Base-by-base conservation (phyloP, 2,113 vertebrate species). In the Neogale vison region DNA sequence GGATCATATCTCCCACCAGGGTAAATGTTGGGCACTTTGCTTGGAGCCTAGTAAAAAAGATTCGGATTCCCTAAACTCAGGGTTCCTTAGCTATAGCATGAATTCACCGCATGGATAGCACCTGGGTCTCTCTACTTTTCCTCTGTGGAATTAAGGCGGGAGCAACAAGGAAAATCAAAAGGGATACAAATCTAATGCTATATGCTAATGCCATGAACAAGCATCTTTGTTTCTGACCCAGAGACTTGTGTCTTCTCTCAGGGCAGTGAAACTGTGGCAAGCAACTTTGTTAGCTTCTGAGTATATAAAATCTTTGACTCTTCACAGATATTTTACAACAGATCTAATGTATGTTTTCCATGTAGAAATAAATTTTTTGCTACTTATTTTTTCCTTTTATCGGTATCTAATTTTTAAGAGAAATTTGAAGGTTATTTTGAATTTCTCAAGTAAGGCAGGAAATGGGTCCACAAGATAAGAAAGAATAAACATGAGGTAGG, bases 131-230 rank as follows among this genome's bases (percentile, higher is more conserved):
- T 83, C 18, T 20, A 26, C 12, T 18, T 50, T 1, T 4, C 21
- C 10, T 11, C n/a, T 92, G 45, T 13, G 24, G 3, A 61, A 29
- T 11, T 23, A 18, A 18, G 23, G 11, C 61, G 17, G 8, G 42
- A 31, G 8, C 15, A 47, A 7, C 7, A 29, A 15, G 36, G 10
- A 57, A 86, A 74, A 65, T 31, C 8, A 31, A 71, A 15, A 18
- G 5, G 1, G 50, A 8, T 21, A 7, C 3, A 1, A 55, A 45
- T 3, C 6, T 31, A 12, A 15, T 4, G 10, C 34, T 79, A 4
- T 45, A 8, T 83, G 5, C 39, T 76, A 67, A 3, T 47, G 12
- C n/a, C 12, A 12, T 17, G 18, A 63, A 11, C 39, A 34, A 39
- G 65, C 9, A 2, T 9, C 34, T 77, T 31, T 42, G 13, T 69